These are phyloP conservation scores for Prorops nasuta DNA, from an alignment of 1,140 invertebrate species.

Conservation along the genomic window DNA sequence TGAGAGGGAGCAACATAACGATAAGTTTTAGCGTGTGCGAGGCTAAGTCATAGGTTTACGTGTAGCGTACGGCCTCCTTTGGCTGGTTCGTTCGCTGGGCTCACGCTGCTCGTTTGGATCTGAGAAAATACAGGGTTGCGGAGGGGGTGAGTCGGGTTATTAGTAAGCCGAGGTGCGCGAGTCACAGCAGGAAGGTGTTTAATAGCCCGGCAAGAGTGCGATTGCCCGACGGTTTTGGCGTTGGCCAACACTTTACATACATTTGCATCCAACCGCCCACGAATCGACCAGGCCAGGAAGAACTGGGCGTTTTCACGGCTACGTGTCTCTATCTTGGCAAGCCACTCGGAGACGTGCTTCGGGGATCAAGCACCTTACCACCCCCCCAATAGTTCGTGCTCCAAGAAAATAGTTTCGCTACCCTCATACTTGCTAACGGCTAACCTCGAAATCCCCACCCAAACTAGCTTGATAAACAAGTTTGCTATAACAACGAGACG, in stretches of 20 bases:
- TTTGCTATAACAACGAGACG: no score
- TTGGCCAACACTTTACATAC: conserved; percentile 43
- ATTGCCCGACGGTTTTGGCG: conserved; percentile 33
- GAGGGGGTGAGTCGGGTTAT: conserved; percentile 36
- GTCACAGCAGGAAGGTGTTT: conserved; percentile 49
- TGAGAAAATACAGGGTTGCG: conserved; percentile 8
- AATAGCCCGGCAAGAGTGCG: conserved; percentile 50
- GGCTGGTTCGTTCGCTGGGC: no score
- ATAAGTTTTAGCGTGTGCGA: conserved; percentile 36
- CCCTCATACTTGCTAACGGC: no score
- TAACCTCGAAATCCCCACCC: no score
- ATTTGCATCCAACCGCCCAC: conserved; percentile 42
- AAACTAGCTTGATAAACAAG: no score
- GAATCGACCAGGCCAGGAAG: conserved; percentile 28
- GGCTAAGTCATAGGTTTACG: conserved; percentile 39
- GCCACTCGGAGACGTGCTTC: conserved; percentile 12
- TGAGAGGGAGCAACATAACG: conserved; percentile 51
- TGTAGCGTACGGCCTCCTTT: conserved; percentile 5
- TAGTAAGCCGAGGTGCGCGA: conserved; percentile 31
- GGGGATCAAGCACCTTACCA: not conserved
- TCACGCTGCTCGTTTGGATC: no score
- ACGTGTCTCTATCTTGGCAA: conserved; percentile 42
- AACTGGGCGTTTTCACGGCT: conserved; percentile 11
- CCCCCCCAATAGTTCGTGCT: no score
- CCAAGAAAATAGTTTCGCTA: no score